phyloP scores from a whole-genome alignment of 2,888 invertebrate species.

The Caenorhabditis sinica region DNA sequence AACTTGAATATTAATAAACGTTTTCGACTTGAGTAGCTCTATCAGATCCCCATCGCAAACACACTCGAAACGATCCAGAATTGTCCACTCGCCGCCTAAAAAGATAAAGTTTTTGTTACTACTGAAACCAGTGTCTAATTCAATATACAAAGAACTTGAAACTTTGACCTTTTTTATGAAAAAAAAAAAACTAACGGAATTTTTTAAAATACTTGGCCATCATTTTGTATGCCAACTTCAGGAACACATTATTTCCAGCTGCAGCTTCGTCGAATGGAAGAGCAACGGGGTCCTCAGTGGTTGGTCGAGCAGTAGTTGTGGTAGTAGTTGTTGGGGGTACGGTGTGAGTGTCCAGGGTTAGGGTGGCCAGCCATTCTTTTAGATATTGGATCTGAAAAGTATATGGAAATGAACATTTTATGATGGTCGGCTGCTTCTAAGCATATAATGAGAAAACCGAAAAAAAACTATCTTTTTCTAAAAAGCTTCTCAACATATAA shows the following conservation, averaged over 20 bases:
- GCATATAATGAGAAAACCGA: too few relatives aligned
- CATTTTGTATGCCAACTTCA: conserved; percentile 53
- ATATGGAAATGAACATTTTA: too few relatives aligned
- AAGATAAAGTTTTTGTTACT: too few relatives aligned
- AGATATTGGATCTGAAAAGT: conserved; percentile 50
- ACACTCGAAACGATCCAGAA: conserved; percentile 65
- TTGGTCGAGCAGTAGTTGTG: conserved; percentile 32
- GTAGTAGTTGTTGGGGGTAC: conserved; percentile 44
- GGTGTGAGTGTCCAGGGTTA: conserved; percentile 38
- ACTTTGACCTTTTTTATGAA: background rate
- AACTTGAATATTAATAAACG: conserved; percentile 65
- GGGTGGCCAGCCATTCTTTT: conserved; percentile 53
- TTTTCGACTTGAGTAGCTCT: conserved; percentile 59
- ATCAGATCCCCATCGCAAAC: conserved; percentile 64
- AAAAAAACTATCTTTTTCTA: too few relatives aligned
- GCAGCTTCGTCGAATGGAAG: conserved; percentile 56
- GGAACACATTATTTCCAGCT: conserved; percentile 32
- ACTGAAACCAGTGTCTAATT: too few relatives aligned
- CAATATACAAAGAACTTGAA: background rate
- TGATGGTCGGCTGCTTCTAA: too few relatives aligned
- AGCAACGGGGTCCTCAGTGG: conserved; percentile 43
- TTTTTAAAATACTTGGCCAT: conserved; percentile 59
- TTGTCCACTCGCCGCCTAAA: conserved; percentile 58
- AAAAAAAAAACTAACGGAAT: conserved; percentile 53
- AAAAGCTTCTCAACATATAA: too few relatives aligned